A percentile compares a stretch with the other conserved stretches of the same genome.
phyloP scores from a whole-genome alignment of 2,888 invertebrate species.

The Norana najaformis region DNA sequence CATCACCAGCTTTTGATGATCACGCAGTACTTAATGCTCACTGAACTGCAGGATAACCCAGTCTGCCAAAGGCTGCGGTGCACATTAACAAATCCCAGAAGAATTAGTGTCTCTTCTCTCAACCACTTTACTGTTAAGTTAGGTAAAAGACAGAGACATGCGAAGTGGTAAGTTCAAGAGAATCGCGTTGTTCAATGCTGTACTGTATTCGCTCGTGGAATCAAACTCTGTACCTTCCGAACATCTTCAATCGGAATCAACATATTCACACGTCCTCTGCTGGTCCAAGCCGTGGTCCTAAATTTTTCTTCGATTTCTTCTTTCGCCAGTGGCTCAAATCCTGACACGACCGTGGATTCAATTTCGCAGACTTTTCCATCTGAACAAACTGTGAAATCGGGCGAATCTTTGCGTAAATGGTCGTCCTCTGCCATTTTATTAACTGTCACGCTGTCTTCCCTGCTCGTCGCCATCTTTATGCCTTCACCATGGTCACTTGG shows the following conservation, averaged over 20 bases:
- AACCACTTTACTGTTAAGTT: background rate
- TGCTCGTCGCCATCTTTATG: background rate
- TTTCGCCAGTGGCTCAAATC: conserved; percentile 61
- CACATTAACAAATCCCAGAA: background rate
- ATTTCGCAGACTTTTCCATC: conserved; percentile 50
- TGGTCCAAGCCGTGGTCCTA: conserved; percentile 36
- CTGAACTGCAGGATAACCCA: no score
- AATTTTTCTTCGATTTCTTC: conserved; percentile 61
- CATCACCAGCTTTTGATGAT: no score
- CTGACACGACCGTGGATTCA: conserved; percentile 63
- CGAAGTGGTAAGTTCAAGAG: no score
- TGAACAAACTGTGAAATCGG: background rate
- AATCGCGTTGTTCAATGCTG: no score
- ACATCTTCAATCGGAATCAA: conserved; percentile 31
- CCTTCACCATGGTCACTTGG: background rate
- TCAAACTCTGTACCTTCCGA: conserved; percentile 28
- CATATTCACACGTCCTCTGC: conserved; percentile 43
- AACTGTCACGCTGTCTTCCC: background rate
- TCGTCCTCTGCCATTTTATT: background rate
- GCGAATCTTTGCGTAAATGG: background rate
- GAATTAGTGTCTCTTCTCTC: background rate
- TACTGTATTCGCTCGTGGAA: no score
- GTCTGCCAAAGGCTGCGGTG: no score
- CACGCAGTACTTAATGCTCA: no score
- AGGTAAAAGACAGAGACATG: no score